Percentiles rank a stretch among this genome's conserved stretches.
phyloP scores from a whole-genome alignment of 2,888 invertebrate species.

The Arctia plantaginis region DNA sequence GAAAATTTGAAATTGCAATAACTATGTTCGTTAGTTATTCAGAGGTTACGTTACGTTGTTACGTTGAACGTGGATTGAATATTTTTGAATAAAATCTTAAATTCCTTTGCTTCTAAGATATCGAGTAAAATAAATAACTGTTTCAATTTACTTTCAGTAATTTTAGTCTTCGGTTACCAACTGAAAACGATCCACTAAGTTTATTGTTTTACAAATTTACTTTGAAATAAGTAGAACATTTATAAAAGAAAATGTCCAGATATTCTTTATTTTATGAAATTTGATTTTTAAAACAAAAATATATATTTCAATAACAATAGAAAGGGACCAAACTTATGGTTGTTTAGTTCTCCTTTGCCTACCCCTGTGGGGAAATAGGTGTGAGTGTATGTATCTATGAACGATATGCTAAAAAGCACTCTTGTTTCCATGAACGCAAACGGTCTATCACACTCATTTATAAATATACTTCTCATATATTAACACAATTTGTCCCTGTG shows the following conservation, averaged over 20 bases:
- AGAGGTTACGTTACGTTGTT: slow-evolving; percentile 11
- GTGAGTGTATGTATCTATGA: not conserved
- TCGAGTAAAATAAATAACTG: slow-evolving; percentile 2
- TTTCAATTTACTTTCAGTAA: not conserved
- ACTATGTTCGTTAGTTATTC: slow-evolving; percentile 29
- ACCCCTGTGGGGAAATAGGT: not conserved
- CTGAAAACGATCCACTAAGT: not conserved
- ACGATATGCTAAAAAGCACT: too few relatives aligned
- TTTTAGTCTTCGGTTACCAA: slow-evolving; percentile 3
- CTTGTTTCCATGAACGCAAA: too few relatives aligned
- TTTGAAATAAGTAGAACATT: not conserved
- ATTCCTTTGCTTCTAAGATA: not conserved
- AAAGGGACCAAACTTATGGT: too few relatives aligned
- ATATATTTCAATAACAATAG: too few relatives aligned
- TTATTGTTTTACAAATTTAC: not conserved
- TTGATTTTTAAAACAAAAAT: not conserved
- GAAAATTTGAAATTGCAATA: slow-evolving; percentile 32
- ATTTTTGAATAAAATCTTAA: not conserved
- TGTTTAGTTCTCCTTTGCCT: too few relatives aligned
- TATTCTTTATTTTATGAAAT: not conserved
- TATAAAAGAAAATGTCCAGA: not conserved
- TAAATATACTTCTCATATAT: too few relatives aligned
- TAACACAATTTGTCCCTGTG: too few relatives aligned
- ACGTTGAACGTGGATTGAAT: slow-evolving; percentile 1
- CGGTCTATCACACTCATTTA: too few relatives aligned